phyloP scores from a whole-genome alignment of 2,113 vertebrate genomes.

The Lampris megalopsis region DNA sequence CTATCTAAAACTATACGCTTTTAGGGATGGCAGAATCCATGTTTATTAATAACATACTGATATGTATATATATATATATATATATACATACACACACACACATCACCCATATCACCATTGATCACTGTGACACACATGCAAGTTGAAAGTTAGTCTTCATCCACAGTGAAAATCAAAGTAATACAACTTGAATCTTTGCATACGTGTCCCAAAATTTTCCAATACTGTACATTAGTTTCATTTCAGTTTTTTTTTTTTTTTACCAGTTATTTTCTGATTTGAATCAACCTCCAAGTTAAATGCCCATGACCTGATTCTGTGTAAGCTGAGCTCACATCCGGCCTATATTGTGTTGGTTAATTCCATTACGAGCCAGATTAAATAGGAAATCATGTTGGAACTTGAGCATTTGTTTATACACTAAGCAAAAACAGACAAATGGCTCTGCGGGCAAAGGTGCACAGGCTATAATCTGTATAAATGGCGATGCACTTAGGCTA shows the following conservation, averaged over 20 bases:
- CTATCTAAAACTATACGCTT: slow-evolving; percentile 33
- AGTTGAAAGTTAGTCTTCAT: slow-evolving; percentile 31
- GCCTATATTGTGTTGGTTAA: slow-evolving; percentile 45
- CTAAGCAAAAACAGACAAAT: slow-evolving; percentile 47
- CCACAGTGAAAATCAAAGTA: neutral
- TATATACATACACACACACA: too few relatives aligned
- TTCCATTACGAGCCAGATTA: slow-evolving; percentile 58
- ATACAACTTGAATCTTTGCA: neutral
- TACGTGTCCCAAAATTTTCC: slow-evolving; percentile 13
- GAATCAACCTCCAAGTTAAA: slow-evolving; percentile 35
- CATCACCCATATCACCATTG: neutral
- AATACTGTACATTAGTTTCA: slow-evolving; percentile 19
- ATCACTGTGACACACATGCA: slow-evolving; percentile 5
- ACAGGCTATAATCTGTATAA: slow-evolving; percentile 39
- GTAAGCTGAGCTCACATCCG: slow-evolving; percentile 20
- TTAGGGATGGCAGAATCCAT: slow-evolving; percentile 19
- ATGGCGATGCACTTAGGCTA: slow-evolving; percentile 24
- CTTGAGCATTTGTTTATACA: slow-evolving; percentile 30
- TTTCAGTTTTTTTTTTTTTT: slow-evolving; percentile 18
- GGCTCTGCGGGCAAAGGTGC: slow-evolving; percentile 10
- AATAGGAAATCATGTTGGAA: slow-evolving; percentile 33
- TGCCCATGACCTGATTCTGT: slow-evolving; percentile 38
- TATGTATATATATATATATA: too few relatives aligned
- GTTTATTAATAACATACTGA: slow-evolving; percentile 26
- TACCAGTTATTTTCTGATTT: slow-evolving; percentile 13